A percentile compares a stretch with the other conserved stretches of the same genome.
phyloP scores from a whole-genome alignment of 2,797 vertebrate genomes.

The Acanthiza pusilla region DNA sequence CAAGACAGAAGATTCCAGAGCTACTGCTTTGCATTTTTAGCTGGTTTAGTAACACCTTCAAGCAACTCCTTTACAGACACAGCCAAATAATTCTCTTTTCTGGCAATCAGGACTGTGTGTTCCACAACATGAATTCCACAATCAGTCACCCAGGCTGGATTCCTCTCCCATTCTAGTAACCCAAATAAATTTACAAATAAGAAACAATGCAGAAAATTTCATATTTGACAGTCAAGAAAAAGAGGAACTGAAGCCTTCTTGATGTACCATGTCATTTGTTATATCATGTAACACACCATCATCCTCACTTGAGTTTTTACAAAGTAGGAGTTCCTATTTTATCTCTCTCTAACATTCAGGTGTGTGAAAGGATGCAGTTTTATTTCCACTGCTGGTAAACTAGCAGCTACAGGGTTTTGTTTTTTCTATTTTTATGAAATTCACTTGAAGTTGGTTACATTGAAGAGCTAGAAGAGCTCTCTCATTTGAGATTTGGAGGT shows the following conservation, averaged over 20 bases:
- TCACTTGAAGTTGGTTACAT: neutral
- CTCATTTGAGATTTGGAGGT: neutral
- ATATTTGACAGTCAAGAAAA: neutral
- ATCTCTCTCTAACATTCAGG: neutral
- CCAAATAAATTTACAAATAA: neutral
- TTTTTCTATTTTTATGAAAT: neutral
- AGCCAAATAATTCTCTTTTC: neutral
- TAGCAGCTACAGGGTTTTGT: neutral
- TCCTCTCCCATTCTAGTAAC: neutral
- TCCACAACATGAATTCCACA: neutral
- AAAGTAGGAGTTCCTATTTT: neutral
- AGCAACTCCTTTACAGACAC: accelerated
- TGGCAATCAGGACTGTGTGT: neutral
- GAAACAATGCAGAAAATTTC: neutral
- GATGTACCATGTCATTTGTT: accelerated
- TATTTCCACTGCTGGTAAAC: neutral
- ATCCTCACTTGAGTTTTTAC: neutral
- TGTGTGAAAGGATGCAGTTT: neutral
- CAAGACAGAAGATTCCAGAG: neutral
- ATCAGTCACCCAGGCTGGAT: neutral
- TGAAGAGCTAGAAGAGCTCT: neutral
- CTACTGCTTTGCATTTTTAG: neutral
- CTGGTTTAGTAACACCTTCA: neutral
- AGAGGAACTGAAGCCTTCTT: neutral
- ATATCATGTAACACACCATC: accelerated